phyloP scores from a whole-genome alignment of 2,797 vertebrate species.

The Gadopsis marmoratus region DNA sequence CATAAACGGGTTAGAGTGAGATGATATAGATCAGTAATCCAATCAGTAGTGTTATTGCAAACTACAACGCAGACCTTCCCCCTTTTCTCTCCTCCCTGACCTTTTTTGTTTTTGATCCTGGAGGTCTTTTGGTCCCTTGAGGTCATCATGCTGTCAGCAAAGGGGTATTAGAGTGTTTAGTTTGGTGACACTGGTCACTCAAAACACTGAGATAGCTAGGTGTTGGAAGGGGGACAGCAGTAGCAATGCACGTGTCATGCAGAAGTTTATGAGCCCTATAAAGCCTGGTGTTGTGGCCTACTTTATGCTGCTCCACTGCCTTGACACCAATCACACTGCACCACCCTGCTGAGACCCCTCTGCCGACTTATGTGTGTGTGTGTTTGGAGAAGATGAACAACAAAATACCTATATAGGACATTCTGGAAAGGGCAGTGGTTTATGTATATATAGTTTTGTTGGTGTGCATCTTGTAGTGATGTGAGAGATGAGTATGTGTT shows the following conservation, averaged over 20 bases:
- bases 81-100: constrained; percentile 10
- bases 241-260: background rate
- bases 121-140: background rate
- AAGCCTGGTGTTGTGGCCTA: background rate
- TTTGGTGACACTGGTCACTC: background rate
- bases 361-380: background rate
- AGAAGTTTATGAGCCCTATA: constrained; percentile 8
- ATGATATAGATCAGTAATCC: constrained; percentile 51
- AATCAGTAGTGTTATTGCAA: constrained; percentile 37
- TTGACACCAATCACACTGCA: constrained; percentile 13
- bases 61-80: background rate
- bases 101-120: constrained; percentile 16
- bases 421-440: background rate
- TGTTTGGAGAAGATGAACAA: constrained; percentile 13
- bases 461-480: constrained; percentile 17
- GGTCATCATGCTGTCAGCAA: background rate
- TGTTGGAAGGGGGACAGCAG: background rate
- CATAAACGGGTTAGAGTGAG: constrained; percentile 53
- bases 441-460: background rate
- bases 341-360: constrained; percentile 21
- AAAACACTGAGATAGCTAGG: background rate
- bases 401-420: background rate
- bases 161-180: too few relatives aligned
- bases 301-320: constrained; percentile 15
- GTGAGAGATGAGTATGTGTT: constrained; percentile 1